Evolutionary conservation across 2,797 vertebrate species (phyloP).

Genomic region (Schizopygopsis pylzovi): DNA sequence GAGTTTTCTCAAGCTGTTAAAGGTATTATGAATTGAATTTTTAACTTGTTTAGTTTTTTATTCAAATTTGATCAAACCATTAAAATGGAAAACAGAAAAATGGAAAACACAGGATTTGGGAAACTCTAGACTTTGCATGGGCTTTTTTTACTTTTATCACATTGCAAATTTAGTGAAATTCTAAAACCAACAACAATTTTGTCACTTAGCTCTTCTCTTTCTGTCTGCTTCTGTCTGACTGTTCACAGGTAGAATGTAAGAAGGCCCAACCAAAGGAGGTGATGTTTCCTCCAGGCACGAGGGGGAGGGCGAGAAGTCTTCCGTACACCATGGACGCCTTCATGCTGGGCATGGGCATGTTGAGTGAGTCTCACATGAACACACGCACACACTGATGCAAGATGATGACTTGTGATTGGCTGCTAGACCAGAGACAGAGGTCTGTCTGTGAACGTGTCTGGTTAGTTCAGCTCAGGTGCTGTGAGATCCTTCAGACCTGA

Average conservation of each 20-base stretch:
- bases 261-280: slow-evolving; percentile 94
- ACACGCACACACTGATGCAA: not conserved
- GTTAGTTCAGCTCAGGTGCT: not conserved
- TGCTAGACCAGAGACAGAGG: not conserved
- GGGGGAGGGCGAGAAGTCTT: slow-evolving; percentile 87
- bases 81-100: not conserved
- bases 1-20: not conserved
- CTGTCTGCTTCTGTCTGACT: not conserved
- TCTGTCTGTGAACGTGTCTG: slow-evolving; percentile 1
- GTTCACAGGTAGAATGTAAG: slow-evolving; percentile 91
- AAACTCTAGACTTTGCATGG: not conserved
- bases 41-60: not conserved
- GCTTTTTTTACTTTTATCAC: not conserved
- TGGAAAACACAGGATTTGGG: not conserved
- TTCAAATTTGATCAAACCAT: not conserved
- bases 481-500: slow-evolving; percentile 59
- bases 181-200: not conserved
- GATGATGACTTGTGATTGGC: slow-evolving; percentile 1
- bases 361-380: slow-evolving; percentile 80
- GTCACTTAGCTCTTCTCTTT: not conserved
- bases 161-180: not conserved
- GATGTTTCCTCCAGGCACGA: slow-evolving; percentile 91
- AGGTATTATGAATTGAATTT: not conserved
- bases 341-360: slow-evolving; percentile 93
- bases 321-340: slow-evolving; percentile 93